Base-by-base conservation (phyloP, 2,888 invertebrate genomes). In the Nephrocerus scutellatus region DNA sequence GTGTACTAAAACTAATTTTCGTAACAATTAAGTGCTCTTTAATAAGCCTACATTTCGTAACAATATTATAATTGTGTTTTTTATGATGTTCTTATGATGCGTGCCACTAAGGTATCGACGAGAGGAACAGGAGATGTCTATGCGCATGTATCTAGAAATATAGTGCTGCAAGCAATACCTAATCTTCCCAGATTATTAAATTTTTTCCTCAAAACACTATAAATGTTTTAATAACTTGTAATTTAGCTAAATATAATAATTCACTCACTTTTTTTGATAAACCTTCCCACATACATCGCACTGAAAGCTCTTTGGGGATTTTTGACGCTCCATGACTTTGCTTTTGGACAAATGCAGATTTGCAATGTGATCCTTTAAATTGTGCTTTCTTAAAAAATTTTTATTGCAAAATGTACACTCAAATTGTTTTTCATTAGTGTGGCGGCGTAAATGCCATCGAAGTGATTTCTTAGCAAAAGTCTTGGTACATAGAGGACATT, bases 381-480 rank as follows among this genome's bases (percentile, higher is more conserved):
- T 80, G 30, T 78, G 76, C 50, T 78, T 76, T 18, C 82, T 70
- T 0, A 78, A 75, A 56, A 86, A 88, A 44, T 74, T 74, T 1
- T 74, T 70, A 1, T 66, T 67, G 56, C 87, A 88, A 5, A 70
- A 57, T 1, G 70, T 62, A 52, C 88, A 88, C 4, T 71, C 66
- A 52, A 76, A 84, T 0, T 82, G 81, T 42, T 79, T 74, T 56
- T 87, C 87, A 19, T 79, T 76, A 0, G 85, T 85, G 55, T 88
- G 87, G 37, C 75, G 74, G 21, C 82, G 72, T 28, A 87, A 64
- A 60, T 87, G 86, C 40, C 75, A 74, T 2, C 79, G 73, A 12
- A 88, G 63, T 0, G 82, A 80, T 8, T 74, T 66, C 57, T 83
- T 85, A 8, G 71, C 68, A 49, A 80, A 83, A 6, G 61, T 59